A percentile compares a stretch with the other conserved stretches of the same genome.
Evolutionary conservation across 2,888 invertebrate genomes (phyloP).

Genomic region (Dorcus hopei): DNA sequence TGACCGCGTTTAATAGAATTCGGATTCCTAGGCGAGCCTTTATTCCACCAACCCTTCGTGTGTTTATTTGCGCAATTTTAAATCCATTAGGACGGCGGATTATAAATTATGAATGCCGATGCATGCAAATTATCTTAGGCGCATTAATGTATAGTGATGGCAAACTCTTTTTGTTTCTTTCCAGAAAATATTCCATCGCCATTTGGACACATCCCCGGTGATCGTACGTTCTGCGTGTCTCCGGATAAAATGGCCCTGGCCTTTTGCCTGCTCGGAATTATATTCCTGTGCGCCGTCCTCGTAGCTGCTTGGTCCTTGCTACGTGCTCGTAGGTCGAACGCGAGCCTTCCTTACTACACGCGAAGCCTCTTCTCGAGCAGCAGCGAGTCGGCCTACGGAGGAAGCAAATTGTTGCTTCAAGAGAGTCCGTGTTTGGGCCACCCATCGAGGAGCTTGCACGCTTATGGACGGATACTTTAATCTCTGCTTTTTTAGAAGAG

Average conservation of each 20-base stretch:
- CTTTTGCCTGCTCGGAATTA: slow-evolving; percentile 68
- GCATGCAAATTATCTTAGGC: no score
- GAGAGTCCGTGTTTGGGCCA: slow-evolving; percentile 62
- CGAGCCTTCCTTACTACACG: slow-evolving; percentile 58
- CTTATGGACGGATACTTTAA: slow-evolving; percentile 28
- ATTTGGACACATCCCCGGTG: slow-evolving; percentile 52
- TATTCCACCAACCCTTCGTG: no score
- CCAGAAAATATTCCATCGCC: slow-evolving; percentile 22
- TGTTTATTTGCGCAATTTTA: no score
- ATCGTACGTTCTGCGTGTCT: slow-evolving; percentile 68
- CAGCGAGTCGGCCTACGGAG: slow-evolving; percentile 59
- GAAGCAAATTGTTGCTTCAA: slow-evolving; percentile 59
- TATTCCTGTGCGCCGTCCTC: slow-evolving; percentile 68
- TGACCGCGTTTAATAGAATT: no score
- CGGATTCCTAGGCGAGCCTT: no score
- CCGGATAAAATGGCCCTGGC: slow-evolving; percentile 74
- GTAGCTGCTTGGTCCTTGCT: slow-evolving; percentile 67
- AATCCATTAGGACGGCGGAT: no score
- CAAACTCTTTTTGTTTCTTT: not conserved
- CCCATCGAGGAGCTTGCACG: slow-evolving; percentile 16
- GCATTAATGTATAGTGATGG: no score
- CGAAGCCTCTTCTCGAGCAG: slow-evolving; percentile 62
- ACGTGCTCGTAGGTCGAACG: slow-evolving; percentile 56
- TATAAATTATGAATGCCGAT: no score
- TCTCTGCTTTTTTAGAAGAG: not conserved